Evolutionary conservation across 2,113 vertebrate genomes (phyloP), one percentile per base, ranked within the genome.

Genomic region (Elaphurus davidianus): DNA sequence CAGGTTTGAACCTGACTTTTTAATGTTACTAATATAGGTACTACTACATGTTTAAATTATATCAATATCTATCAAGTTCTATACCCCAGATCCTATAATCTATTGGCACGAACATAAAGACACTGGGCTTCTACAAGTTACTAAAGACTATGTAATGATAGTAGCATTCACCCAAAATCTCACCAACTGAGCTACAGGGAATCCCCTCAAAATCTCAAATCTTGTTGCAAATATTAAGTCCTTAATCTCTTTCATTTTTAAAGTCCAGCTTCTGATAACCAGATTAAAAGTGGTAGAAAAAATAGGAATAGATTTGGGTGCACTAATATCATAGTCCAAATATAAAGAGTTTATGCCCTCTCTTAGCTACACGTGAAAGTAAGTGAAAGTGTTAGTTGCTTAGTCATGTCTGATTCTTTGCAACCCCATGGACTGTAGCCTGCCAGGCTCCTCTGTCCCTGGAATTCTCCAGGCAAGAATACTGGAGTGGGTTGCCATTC

Each of bases 251-350:
- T 47, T 12, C 50, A 92, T 40, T 92, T 91, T 86, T 94, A 91
- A 92, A 79, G 30, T 94, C 84, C 79, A 55, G 84, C 94, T 85
- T 95, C 85, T 85, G 40, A 92, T 87, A 91, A 86, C 17, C 90
- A 74, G 43, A 97, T 82, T 96, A 92, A 91, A 96, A 57, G 10
- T 78, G 54, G 47, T 78, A 1, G 23, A 87, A 92, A 64, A 96
- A 95, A 90, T 13, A 97, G 30, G 57, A 97, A 90, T 43, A 91
- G 45, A 79, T 9, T 92, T 93, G 15, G 52, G 16, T 14, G 9
- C 33, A 95, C 8, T 83, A 87, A 90, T 43, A 90, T 15, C 93
- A 91, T 16, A 91, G 33, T 67, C 28, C 86, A 14, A 91, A 85
- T 91, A 89, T 78, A 92, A 96, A 92, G 30, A 93, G 54, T 95